phyloP scores from a whole-genome alignment of 1,140 invertebrate genomes.

The Drosophila rhopaloa region DNA sequence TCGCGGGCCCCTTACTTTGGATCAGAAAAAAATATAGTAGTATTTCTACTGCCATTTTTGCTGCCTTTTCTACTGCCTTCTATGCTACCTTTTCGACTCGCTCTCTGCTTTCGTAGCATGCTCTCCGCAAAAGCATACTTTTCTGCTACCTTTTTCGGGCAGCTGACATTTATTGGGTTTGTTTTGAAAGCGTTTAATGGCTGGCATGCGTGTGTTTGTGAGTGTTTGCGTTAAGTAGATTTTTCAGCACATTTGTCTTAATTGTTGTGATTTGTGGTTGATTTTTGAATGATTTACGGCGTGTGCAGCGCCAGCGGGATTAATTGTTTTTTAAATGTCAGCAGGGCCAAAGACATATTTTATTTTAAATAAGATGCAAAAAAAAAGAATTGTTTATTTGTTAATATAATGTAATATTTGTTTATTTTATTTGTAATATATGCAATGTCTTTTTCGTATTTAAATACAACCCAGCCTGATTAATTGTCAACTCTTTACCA shows the following conservation, averaged over 20 bases:
- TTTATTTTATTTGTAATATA: not conserved
- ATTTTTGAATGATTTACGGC: slow-evolving; percentile 80
- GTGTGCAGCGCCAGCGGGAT: slow-evolving; percentile 47
- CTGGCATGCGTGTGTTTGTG: slow-evolving; percentile 29
- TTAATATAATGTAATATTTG: not conserved
- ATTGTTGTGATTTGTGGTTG: slow-evolving; percentile 83
- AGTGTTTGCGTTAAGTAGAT: slow-evolving; percentile 77
- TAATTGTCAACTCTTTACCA: slow-evolving; percentile 18
- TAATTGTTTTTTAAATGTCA: slow-evolving; percentile 70
- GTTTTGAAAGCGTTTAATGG: slow-evolving; percentile 77
- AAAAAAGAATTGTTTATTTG: not conserved
- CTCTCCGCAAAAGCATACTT: slow-evolving; percentile 2
- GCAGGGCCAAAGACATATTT: slow-evolving; percentile 18
- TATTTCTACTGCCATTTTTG: slow-evolving; percentile 9
- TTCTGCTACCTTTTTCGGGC: slow-evolving; percentile 52
- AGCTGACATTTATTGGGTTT: slow-evolving; percentile 78
- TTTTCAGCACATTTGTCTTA: slow-evolving; percentile 83
- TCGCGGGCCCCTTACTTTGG: slow-evolving; percentile 57
- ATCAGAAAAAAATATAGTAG: slow-evolving; percentile 13
- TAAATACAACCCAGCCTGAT: not conserved
- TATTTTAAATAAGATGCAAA: not conserved
- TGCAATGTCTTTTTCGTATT: not conserved
- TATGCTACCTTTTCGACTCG: not conserved
- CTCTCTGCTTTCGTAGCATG: slow-evolving; percentile 7
- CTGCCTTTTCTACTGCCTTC: slow-evolving; percentile 5